These are phyloP conservation scores for Mythimna lalbum DNA, from an alignment of 2,888 invertebrate species.

Conservation along the genomic window DNA sequence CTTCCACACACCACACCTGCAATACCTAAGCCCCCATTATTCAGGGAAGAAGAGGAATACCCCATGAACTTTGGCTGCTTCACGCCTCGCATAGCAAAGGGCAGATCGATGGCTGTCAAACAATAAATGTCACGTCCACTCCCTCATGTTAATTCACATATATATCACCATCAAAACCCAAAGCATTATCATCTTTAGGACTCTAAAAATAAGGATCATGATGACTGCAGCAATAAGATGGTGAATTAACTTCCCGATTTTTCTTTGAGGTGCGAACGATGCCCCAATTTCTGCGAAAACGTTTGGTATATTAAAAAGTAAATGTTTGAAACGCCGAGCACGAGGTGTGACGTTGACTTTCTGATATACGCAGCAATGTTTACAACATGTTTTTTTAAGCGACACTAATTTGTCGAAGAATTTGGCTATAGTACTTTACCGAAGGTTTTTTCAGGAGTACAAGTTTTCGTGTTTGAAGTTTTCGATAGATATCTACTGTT, in stretches of 20 bases:
- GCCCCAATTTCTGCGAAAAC: slow-evolving; percentile 85
- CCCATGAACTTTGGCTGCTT: slow-evolving; percentile 83
- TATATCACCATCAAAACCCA: slow-evolving; percentile 39
- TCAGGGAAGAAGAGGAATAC: slow-evolving; percentile 64
- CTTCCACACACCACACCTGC: slow-evolving; percentile 65
- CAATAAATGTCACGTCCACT: slow-evolving; percentile 91
- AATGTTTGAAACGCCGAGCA: slow-evolving; percentile 63
- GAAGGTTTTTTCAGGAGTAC: no score
- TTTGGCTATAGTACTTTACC: neutral
- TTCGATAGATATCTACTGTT: neutral
- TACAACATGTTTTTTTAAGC: slow-evolving; percentile 3
- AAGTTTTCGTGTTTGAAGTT: no score
- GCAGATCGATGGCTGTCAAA: slow-evolving; percentile 91
- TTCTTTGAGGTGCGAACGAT: slow-evolving; percentile 88
- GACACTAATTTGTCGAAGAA: neutral
- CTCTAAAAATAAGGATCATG: slow-evolving; percentile 53
- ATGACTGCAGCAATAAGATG: slow-evolving; percentile 58
- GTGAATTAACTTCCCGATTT: slow-evolving; percentile 78
- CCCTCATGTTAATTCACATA: slow-evolving; percentile 83
- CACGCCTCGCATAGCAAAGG: slow-evolving; percentile 89
- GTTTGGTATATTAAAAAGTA: slow-evolving; percentile 81
- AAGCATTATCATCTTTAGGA: slow-evolving; percentile 62
- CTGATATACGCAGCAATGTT: slow-evolving; percentile 33
- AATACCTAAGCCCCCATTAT: slow-evolving; percentile 65
- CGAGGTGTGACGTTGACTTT: slow-evolving; percentile 61